Percentiles rank a stretch among this genome's conserved stretches.
Conservation (phyloP, 2,888 invertebrate genomes). For the Chrysodeixis includens region DNA sequence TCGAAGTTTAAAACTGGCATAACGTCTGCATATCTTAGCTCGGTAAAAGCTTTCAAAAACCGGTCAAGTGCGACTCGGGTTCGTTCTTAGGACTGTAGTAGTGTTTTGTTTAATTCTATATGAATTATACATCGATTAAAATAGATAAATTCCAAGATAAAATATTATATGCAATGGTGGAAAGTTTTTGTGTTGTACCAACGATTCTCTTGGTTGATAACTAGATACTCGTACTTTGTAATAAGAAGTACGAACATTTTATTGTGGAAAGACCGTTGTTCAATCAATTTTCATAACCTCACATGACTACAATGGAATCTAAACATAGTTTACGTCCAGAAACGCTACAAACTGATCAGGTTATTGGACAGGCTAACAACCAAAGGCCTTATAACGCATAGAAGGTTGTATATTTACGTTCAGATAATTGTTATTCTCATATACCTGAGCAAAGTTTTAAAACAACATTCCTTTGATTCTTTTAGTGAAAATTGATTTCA, state of each 20-base stretch:
- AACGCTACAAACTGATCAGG: conserved; percentile 1
- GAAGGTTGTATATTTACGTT: not conserved
- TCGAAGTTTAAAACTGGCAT: conserved; percentile 53
- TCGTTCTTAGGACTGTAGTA: not conserved
- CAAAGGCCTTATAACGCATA: not conserved
- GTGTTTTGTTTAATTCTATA: not conserved
- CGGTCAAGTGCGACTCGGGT: conserved; percentile 16
- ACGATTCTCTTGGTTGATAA: no score
- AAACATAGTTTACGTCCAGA: conserved; percentile 1
- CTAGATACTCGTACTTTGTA: not conserved
- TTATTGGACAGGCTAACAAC: conserved; percentile 1
- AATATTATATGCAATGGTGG: no score
- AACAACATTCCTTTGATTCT: not conserved
- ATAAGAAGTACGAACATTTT: not conserved
- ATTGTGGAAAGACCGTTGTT: not conserved
- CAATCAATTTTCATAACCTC: not conserved
- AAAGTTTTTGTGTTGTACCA: no score
- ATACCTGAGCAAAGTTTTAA: not conserved
- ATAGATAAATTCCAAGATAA: not conserved
- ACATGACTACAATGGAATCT: conserved; percentile 2
- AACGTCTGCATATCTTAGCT: conserved; percentile 40
- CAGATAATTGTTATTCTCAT: conserved; percentile 1
- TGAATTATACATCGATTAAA: not conserved
- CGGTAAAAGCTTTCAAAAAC: conserved; percentile 34
- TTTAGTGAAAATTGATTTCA: no score